Base-by-base conservation (phyloP, 2,113 vertebrate genomes). In the Pycnonotus jocosus region DNA sequence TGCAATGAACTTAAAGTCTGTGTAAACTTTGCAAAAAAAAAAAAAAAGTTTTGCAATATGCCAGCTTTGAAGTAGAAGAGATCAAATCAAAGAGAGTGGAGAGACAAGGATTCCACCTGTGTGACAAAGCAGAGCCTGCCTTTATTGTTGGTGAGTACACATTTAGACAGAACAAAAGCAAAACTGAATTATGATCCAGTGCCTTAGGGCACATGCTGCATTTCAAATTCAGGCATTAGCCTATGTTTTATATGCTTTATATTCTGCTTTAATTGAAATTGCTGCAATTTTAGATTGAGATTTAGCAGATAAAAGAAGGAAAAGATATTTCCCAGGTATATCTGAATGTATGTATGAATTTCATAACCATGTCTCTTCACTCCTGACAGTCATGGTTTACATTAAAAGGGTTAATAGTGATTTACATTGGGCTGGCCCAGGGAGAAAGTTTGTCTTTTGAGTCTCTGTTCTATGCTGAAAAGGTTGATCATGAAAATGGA, bases 201-300 rank as follows among this genome's bases (percentile, higher is more conserved):
- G 66, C 73, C 70, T 88, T 80, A 42, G 73, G 87, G 66, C 70
- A 58, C 54, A 23, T 44, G 28, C n/a, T 87, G 33, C 77, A 33
- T 94, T 90, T 94, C 73, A 91, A 65, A 91, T 85, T 72, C 68
- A 88, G 74, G 48, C 35, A 47, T 91, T 90, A 90, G 24, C 60
- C 51, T 51, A 23, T 69, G 33, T 57, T 94, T 94, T 88, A 86
- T 82, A 62, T 28, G 42, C 38, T 83, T 93, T 83, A 70, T 66
- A 47, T 61, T 88, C 68, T 42, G 11, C 50, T 88, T 90, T 95
- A 93, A 86, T 94, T 92, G 71, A 94, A 95, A 86, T 51, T 14
- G 19, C 27, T 85, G 66, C 13, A 6, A 93, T 91, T 94, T 80
- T 47, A 91, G 68, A 25, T 86, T 40, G 50, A 77, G 60, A 80